phyloP scores from a whole-genome alignment of 2,797 vertebrate genomes.

The Paguma larvata region DNA sequence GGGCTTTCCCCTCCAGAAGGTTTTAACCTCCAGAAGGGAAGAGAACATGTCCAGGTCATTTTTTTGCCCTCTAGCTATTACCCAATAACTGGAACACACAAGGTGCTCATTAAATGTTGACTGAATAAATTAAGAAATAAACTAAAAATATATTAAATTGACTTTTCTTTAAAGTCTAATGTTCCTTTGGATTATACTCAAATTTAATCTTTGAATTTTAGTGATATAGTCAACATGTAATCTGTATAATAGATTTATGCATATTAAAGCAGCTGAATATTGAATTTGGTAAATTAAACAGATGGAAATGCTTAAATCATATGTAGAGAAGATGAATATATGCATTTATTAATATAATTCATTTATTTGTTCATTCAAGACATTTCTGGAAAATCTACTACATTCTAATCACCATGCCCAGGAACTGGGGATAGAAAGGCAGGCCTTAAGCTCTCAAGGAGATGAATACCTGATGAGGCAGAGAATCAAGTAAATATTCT shows the following conservation, averaged over 20 bases:
- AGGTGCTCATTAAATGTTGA: not conserved
- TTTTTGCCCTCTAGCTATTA: not conserved
- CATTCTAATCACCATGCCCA: not conserved
- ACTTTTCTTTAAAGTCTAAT: not conserved
- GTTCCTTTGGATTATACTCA: slow-evolving; percentile 13
- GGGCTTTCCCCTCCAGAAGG: not conserved
- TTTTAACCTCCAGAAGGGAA: not conserved
- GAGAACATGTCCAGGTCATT: not conserved
- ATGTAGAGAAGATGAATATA: not conserved
- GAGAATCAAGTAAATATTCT: not conserved
- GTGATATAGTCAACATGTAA: not conserved
- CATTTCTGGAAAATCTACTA: not conserved
- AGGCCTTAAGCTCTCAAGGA: not conserved
- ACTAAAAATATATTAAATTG: not conserved
- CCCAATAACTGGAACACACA: not conserved
- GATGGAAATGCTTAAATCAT: not conserved
- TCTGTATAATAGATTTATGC: not conserved
- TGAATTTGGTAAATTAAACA: not conserved
- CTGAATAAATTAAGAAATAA: not conserved
- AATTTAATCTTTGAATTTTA: slow-evolving; percentile 7
- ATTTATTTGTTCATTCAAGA: not conserved
- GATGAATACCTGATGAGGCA: not conserved
- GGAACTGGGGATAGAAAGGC: not conserved
- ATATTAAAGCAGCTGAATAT: not conserved
- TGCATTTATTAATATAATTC: not conserved